Evolutionary conservation across 2,797 vertebrate genomes (phyloP).

Genomic region (Notoglanidium macrostoma): DNA sequence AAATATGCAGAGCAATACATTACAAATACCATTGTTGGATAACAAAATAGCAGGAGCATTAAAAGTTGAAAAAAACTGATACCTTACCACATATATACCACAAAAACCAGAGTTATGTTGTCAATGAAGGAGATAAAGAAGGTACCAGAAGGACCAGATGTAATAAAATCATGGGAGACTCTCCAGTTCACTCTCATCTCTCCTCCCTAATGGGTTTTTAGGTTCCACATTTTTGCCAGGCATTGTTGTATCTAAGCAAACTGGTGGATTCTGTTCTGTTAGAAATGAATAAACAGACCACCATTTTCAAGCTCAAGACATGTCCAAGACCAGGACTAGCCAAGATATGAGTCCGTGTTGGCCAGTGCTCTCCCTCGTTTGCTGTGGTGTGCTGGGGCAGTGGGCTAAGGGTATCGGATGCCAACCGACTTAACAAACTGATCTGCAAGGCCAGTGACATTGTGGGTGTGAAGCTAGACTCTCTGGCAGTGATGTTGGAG

Average conservation of each 20-base stretch:
- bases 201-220: background rate
- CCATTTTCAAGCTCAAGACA: background rate
- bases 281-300: background rate
- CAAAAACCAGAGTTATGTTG: background rate
- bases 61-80: background rate
- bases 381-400: background rate
- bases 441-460: background rate
- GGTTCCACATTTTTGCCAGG: background rate
- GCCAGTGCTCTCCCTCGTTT: background rate
- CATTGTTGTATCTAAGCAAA: no score
- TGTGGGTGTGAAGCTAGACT: background rate
- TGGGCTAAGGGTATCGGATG: background rate
- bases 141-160: no score
- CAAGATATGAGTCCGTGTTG: background rate
- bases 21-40: background rate
- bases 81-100: background rate
- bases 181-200: background rate
- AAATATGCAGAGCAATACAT: background rate
- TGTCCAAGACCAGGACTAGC: background rate
- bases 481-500: background rate
- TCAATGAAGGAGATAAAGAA: background rate
- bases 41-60: background rate
- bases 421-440: no score
- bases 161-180: background rate
- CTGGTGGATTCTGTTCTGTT: background rate